Percentiles rank a stretch among this genome's conserved stretches.
phyloP scores from a whole-genome alignment of 1,140 invertebrate genomes.

The Conus betulinus region DNA sequence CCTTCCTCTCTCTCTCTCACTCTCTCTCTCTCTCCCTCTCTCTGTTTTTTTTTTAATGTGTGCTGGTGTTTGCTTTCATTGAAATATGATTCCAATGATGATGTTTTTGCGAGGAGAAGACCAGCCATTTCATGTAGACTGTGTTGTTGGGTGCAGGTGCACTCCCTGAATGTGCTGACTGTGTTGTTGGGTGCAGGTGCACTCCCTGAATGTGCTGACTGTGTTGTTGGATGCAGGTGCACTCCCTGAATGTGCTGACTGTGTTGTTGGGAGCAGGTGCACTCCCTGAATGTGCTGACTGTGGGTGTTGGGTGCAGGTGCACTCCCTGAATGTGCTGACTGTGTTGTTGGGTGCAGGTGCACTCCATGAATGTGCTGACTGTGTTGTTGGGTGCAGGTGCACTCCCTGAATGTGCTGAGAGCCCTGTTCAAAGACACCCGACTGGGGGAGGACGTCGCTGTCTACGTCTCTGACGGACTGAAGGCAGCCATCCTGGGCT shows the following conservation, averaged over 20 bases:
- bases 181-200: slow-evolving; percentile 77
- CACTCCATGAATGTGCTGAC: slow-evolving; percentile 88
- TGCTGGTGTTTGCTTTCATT: too few species aligned
- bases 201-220: slow-evolving; percentile 89
- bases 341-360: slow-evolving; percentile 74
- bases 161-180: slow-evolving; percentile 89
- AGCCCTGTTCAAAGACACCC: slow-evolving; percentile 85
- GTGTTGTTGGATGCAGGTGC: slow-evolving; percentile 77
- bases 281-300: slow-evolving; percentile 89
- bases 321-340: slow-evolving; percentile 90
- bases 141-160: slow-evolving; percentile 77
- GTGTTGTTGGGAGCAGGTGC: slow-evolving; percentile 77
- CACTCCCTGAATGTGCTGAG: slow-evolving; percentile 92
- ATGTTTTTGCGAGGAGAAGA: too few species aligned
- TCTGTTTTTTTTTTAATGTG: too few species aligned
- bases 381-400: slow-evolving; percentile 74
- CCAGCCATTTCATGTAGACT: too few species aligned
- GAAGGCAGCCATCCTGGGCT: slow-evolving; percentile 84
- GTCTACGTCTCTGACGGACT: slow-evolving; percentile 85
- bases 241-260: slow-evolving; percentile 89
- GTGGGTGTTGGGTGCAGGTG: slow-evolving; percentile 75
- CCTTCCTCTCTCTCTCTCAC: too few species aligned
- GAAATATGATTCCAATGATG: too few species aligned
- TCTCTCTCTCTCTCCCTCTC: too few species aligned
- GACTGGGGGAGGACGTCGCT: slow-evolving; percentile 84